Conservation (phyloP, 2,797 vertebrate species). For the Tenualosa thibaudeaui region DNA sequence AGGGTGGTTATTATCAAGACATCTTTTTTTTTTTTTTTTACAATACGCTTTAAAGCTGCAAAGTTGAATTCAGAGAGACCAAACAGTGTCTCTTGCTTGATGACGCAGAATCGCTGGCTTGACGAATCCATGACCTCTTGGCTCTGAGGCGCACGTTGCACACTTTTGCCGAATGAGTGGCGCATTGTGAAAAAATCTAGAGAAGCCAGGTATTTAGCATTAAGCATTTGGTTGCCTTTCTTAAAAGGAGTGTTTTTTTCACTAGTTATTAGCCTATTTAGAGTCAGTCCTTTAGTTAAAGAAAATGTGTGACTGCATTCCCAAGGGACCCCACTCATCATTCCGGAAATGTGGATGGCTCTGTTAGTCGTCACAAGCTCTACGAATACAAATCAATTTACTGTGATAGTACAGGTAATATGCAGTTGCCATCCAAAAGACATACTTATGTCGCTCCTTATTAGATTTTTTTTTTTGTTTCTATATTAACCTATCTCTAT, state of each 20-base stretch:
- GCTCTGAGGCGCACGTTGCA: conserved; percentile 15
- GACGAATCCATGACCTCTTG: conserved; percentile 21
- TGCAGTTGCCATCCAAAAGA: no score
- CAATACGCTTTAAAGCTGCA: conserved; percentile 17
- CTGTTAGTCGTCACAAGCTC: no score
- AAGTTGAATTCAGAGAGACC: background rate
- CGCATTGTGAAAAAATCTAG: no score
- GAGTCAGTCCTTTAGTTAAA: background rate
- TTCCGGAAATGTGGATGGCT: no score
- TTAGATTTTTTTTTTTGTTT: no score
- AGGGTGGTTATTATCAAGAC: conserved; percentile 41
- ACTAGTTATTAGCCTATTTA: background rate
- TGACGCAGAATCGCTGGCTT: conserved; percentile 14
- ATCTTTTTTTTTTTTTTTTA: conserved; percentile 13
- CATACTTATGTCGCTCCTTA: no score
- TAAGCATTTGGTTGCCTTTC: background rate
- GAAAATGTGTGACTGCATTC: background rate
- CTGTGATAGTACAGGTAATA: no score
- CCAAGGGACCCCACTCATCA: background rate
- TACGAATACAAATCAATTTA: no score
- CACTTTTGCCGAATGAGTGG: no score
- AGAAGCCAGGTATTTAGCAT: no score
- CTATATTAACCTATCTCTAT: no score
- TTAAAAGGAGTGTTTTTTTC: no score
- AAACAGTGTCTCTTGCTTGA: background rate